These are phyloP conservation scores for Alethe diademata DNA, from an alignment of 2,113 vertebrate species.

Conservation along the genomic window DNA sequence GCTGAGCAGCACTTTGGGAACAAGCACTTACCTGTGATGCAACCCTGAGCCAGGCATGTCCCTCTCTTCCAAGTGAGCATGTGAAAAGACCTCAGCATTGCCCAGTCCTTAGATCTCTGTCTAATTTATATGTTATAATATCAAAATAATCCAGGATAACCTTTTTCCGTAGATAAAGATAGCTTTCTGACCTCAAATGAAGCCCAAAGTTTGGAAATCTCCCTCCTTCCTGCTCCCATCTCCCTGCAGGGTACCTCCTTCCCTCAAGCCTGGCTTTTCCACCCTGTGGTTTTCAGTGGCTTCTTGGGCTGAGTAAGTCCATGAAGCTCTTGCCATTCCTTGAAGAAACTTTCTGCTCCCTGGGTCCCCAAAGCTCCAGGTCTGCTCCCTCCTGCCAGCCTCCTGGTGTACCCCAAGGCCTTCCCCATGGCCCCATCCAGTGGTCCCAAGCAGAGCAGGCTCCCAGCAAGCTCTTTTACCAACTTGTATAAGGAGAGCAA, in stretches of 20 bases:
- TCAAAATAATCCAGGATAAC: background rate
- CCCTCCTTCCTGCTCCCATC: background rate
- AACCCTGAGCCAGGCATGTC: background rate
- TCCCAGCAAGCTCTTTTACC: background rate
- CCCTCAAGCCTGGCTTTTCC: background rate
- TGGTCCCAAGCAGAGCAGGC: background rate
- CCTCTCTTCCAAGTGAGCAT: background rate
- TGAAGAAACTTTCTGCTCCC: background rate
- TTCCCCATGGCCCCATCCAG: accelerated
- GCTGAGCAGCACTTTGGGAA: background rate
- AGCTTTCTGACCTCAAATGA: background rate
- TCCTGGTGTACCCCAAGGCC: too few species aligned
- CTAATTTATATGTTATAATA: background rate
- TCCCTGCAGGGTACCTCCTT: background rate
- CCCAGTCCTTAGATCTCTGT: background rate
- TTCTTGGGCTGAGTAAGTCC: background rate
- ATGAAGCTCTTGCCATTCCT: background rate
- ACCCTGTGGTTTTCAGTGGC: background rate
- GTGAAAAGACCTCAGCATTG: background rate
- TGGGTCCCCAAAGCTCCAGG: background rate
- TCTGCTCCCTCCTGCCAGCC: background rate
- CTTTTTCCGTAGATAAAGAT: background rate
- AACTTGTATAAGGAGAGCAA: background rate
- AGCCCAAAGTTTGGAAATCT: background rate
- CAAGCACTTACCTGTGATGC: accelerated